Conservation (phyloP, 2,113 vertebrate genomes). For the Menura novaehollandiae region DNA sequence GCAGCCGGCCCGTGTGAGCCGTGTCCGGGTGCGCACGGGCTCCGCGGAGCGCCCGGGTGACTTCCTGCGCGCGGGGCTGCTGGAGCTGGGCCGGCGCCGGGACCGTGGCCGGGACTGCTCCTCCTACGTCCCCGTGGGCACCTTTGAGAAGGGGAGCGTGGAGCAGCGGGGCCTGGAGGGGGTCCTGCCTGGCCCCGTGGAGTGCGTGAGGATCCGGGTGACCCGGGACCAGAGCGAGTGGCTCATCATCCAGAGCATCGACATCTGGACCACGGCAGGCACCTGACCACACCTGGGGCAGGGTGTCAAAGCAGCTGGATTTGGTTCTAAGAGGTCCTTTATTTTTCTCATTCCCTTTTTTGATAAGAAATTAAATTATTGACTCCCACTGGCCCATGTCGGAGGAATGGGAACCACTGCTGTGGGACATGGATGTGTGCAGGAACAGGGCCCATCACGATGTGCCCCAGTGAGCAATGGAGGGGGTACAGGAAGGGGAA, state of each 20-base stretch:
- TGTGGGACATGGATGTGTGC: background rate
- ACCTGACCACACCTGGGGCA: fast-evolving
- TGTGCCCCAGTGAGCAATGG: background rate
- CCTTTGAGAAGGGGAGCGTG: conserved; percentile 71
- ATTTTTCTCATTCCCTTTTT: background rate
- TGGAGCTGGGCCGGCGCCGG: conserved; percentile 70
- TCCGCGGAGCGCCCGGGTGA: conserved; percentile 2
- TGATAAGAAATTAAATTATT: background rate
- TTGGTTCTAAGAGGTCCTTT: background rate
- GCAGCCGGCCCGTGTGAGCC: conserved; percentile 47
- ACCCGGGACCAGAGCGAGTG: conserved; percentile 73
- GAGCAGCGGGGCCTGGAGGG: conserved; percentile 62
- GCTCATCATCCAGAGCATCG: conserved; percentile 77
- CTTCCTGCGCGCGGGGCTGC: conserved; percentile 56
- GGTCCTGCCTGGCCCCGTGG: background rate
- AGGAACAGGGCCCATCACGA: background rate
- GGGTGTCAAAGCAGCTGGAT: background rate
- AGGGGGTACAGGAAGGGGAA: background rate
- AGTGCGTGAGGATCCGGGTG: conserved; percentile 78
- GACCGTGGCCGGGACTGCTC: conserved; percentile 39
- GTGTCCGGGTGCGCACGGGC: conserved; percentile 74
- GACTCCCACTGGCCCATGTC: background rate
- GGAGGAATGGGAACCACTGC: background rate
- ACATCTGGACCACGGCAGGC: conserved; percentile 55
- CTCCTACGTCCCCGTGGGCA: conserved; percentile 66